phyloP scores from a whole-genome alignment of 2,888 invertebrate species.

The Sinodicranocentrus sp. region DNA sequence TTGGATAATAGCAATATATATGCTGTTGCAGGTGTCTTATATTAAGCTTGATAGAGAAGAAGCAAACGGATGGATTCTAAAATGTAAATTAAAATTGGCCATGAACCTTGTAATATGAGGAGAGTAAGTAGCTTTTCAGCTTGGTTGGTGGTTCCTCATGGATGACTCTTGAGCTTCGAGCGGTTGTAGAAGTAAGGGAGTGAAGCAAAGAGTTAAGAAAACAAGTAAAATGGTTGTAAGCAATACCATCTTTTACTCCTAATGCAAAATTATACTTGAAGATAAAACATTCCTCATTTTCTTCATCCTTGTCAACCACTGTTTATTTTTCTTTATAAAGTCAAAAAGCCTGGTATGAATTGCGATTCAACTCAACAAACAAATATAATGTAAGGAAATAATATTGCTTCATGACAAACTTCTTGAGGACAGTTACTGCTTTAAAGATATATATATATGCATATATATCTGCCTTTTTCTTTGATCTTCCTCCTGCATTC shows the following conservation, averaged over 20 bases:
- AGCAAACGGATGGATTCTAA: slow-evolving; percentile 17
- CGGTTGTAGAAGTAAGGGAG: background rate
- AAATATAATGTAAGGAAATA: slow-evolving; percentile 46
- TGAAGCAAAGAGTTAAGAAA: background rate
- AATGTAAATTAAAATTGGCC: slow-evolving; percentile 61
- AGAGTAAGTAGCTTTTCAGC: background rate
- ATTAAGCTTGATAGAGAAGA: slow-evolving; percentile 16
- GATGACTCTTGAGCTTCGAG: background rate
- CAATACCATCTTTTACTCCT: background rate
- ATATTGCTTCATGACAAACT: slow-evolving; percentile 45
- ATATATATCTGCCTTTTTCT: no score
- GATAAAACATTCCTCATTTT: slow-evolving; percentile 45
- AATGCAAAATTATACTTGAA: no score
- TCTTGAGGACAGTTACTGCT: slow-evolving; percentile 27
- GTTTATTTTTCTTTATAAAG: slow-evolving; percentile 35
- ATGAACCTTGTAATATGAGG: slow-evolving; percentile 49
- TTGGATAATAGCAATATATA: slow-evolving; percentile 10
- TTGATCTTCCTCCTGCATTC: background rate
- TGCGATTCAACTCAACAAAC: slow-evolving; percentile 48
- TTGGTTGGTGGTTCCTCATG: no score
- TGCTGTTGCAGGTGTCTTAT: slow-evolving; percentile 40
- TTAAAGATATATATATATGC: no score
- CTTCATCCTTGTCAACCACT: slow-evolving; percentile 40
- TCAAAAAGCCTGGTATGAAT: background rate
- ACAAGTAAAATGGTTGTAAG: background rate